Evolutionary conservation across 2,113 vertebrate genomes (phyloP).

Genomic region (Polyodon spathula): DNA sequence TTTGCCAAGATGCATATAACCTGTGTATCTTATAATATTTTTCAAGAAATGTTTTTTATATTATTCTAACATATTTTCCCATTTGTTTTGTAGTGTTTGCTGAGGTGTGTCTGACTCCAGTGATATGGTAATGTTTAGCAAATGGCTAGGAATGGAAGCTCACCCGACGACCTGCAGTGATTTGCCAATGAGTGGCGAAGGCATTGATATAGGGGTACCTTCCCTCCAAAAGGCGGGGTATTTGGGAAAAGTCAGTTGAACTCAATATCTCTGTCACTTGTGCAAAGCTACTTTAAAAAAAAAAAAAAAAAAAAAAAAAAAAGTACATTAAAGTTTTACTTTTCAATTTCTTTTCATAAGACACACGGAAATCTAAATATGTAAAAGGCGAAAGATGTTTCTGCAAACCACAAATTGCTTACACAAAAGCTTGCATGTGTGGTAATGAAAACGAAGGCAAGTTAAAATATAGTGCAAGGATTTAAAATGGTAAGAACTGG

Average conservation of each 20-base stretch:
- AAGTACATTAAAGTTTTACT: constrained; percentile 6
- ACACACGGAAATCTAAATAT: constrained; percentile 78
- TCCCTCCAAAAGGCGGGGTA: constrained; percentile 84
- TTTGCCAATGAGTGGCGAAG: constrained; percentile 84
- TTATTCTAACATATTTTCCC: too few species aligned
- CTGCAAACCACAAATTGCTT: constrained; percentile 9
- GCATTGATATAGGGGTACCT: constrained; percentile 80
- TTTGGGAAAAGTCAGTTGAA: constrained; percentile 99
- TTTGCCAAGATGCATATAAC: too few species aligned
- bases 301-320: constrained; percentile 8
- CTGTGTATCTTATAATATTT: too few species aligned
- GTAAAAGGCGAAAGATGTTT: constrained; percentile 88
- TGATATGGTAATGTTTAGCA: constrained; percentile 74
- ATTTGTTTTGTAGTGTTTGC: constrained; percentile 59
- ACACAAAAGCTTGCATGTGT: too few species aligned
- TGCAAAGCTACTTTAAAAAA: constrained; percentile 74
- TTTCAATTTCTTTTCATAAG: constrained; percentile 46
- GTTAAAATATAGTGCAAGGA: neutral
- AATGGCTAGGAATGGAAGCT: constrained; percentile 65
- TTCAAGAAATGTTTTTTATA: too few species aligned
- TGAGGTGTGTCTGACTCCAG: constrained; percentile 38
- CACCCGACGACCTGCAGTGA: constrained; percentile 70
- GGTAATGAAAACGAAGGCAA: neutral
- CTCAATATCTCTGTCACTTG: constrained; percentile 65
- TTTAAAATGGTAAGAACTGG: too few species aligned